phyloP scores from a whole-genome alignment of 2,888 invertebrate species.

The Lepidocyrtoides sp. region DNA sequence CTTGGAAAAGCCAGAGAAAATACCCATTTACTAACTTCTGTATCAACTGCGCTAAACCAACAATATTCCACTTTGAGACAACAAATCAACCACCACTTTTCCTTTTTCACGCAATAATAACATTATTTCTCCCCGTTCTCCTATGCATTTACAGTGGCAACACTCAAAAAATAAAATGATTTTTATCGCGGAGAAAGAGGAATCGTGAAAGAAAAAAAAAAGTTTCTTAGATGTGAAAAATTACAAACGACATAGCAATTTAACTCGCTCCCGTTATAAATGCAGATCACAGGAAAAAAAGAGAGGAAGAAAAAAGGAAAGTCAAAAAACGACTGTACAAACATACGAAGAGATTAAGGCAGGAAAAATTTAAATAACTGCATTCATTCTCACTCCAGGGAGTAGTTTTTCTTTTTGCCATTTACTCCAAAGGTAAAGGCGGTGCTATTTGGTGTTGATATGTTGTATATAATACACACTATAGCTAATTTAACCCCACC shows the following conservation, averaged over 20 bases:
- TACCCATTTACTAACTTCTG: neutral
- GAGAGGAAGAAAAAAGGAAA: neutral
- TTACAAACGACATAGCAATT: conserved; percentile 30
- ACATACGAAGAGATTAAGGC: conserved; percentile 26
- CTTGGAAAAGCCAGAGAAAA: neutral
- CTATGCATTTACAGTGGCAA: neutral
- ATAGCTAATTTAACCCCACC: conserved; percentile 33
- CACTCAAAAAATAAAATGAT: conserved; percentile 7
- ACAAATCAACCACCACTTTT: neutral
- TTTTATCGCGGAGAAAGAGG: neutral
- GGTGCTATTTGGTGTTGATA: neutral
- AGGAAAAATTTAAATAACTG: conserved; percentile 50
- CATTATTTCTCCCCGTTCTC: neutral
- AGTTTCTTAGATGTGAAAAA: neutral
- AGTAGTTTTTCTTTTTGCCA: conserved; percentile 40
- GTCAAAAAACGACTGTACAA: neutral
- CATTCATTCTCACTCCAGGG: conserved; percentile 47
- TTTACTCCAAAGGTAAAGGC: neutral
- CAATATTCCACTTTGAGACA: neutral
- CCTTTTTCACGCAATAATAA: conserved; percentile 2
- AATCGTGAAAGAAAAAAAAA: neutral
- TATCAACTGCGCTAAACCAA: neutral
- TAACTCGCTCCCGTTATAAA: conserved; percentile 11
- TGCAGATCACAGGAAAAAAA: neutral
- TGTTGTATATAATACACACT: neutral